Evolutionary conservation across 2,113 vertebrate species (phyloP).

Genomic region (Python bivittatus): DNA sequence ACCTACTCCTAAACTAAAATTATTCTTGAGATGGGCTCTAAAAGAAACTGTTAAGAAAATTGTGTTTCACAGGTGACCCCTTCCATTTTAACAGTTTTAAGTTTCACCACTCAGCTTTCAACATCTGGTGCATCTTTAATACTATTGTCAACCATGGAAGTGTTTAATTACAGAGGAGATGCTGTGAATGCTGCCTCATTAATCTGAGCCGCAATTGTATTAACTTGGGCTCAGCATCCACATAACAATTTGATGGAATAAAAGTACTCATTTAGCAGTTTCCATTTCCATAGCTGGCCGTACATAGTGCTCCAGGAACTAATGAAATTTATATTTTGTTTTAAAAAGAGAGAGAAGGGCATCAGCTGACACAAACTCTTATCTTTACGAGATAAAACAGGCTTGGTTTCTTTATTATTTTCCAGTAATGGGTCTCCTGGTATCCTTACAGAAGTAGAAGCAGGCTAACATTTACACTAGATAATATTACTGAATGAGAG

Average conservation of each 20-base stretch:
- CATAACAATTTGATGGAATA: conserved; percentile 53
- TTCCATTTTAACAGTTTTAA: conserved; percentile 65
- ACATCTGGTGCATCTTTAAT: conserved; percentile 60
- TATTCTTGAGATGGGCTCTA: conserved; percentile 35
- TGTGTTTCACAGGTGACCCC: conserved; percentile 46
- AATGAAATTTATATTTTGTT: conserved; percentile 28
- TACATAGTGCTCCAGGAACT: conserved; percentile 37
- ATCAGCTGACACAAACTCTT: background rate
- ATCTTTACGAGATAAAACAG: background rate
- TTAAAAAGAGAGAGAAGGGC: background rate
- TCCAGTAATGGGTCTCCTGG: background rate
- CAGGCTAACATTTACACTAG: background rate
- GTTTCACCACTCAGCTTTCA: conserved; percentile 59
- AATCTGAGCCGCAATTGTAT: conserved; percentile 63
- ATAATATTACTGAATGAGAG: background rate
- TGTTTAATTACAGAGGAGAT: conserved; percentile 65
- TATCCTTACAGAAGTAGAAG: background rate
- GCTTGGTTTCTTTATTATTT: background rate
- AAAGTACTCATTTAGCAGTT: conserved; percentile 44
- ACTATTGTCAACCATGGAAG: conserved; percentile 46
- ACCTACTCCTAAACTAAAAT: conserved; percentile 37
- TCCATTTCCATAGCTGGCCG: conserved; percentile 43
- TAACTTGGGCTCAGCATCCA: conserved; percentile 54
- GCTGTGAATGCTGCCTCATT: conserved; percentile 65
- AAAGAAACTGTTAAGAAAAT: conserved; percentile 36